Evolutionary conservation across 53 echinoderm and acorn worm species (phyloP).

Genomic region (Zoroaster sp.): DNA sequence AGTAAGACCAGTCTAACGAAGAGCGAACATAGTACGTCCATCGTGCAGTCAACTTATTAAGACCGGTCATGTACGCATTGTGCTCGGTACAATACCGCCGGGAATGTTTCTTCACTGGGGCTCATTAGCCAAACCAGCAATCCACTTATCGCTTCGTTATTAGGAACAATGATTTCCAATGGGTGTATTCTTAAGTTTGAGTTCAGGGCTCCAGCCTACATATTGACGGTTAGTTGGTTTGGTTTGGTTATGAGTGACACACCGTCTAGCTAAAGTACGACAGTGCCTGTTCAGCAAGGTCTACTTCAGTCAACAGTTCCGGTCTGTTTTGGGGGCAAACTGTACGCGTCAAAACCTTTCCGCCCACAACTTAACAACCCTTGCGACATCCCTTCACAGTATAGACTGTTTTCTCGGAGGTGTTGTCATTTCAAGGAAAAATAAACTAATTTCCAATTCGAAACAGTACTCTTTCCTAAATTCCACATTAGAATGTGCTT

Average conservation of each 20-base stretch:
- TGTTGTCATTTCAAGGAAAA: too few relatives aligned
- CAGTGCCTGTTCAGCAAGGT: too few relatives aligned
- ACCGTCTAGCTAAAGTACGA: too few relatives aligned
- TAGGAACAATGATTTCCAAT: neutral
- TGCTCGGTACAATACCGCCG: neutral
- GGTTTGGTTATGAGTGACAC: conserved; percentile 24
- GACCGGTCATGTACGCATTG: neutral
- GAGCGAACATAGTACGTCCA: conserved; percentile 4
- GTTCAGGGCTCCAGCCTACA: neutral
- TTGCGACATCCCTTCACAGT: too few relatives aligned
- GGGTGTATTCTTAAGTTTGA: neutral
- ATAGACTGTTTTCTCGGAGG: too few relatives aligned
- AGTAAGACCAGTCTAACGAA: neutral
- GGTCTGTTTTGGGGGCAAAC: neutral
- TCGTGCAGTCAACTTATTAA: neutral
- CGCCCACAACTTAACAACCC: too few relatives aligned
- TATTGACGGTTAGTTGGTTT: too few relatives aligned
- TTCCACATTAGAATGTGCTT: too few relatives aligned
- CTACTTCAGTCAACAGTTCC: neutral
- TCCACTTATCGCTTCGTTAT: neutral
- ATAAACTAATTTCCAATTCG: too few relatives aligned
- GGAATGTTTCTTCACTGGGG: neutral
- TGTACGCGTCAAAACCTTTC: neutral
- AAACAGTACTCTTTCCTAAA: too few relatives aligned
- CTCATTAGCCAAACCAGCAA: neutral